phyloP scores from a whole-genome alignment of 1,140 invertebrate genomes.

The Probaryconus sp. region DNA sequence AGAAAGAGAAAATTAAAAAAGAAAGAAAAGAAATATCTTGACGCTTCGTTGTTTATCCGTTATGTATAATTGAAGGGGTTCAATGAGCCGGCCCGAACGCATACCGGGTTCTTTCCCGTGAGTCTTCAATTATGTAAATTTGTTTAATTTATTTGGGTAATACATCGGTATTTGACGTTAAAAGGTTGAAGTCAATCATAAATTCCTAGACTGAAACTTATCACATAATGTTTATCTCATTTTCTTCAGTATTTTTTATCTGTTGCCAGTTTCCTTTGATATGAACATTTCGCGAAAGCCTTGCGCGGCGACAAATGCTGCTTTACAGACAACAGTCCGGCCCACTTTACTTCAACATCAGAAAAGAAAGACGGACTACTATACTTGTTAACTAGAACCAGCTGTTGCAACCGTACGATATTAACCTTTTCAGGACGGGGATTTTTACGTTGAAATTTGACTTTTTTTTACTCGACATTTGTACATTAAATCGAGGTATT shows the following conservation, averaged over 20 bases:
- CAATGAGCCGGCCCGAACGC: too few species aligned
- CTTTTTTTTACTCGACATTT: too few species aligned
- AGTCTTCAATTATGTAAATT: too few species aligned
- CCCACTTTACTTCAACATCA: constrained; percentile 52
- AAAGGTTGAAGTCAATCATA: constrained; percentile 23
- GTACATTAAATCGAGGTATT: too few species aligned
- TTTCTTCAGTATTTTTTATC: constrained; percentile 39
- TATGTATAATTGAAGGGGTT: too few species aligned
- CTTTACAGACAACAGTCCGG: constrained; percentile 54
- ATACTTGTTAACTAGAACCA: constrained; percentile 56
- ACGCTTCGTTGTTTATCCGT: too few species aligned
- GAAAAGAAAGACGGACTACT: constrained; percentile 59
- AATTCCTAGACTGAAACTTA: constrained; percentile 22
- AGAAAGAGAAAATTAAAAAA: too few species aligned
- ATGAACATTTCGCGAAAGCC: constrained; percentile 56
- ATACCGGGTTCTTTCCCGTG: too few species aligned
- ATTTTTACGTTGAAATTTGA: too few species aligned
- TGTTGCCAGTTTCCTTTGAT: constrained; percentile 40
- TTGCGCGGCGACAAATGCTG: constrained; percentile 50
- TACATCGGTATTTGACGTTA: constrained; percentile 6
- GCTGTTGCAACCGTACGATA: constrained; percentile 53
- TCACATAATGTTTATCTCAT: constrained; percentile 26
- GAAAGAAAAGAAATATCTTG: too few species aligned
- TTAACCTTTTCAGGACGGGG: too few species aligned
- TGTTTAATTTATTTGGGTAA: not conserved